Evolutionary conservation across 2,113 vertebrate species (phyloP).

Genomic region (Bungarus multicinctus): DNA sequence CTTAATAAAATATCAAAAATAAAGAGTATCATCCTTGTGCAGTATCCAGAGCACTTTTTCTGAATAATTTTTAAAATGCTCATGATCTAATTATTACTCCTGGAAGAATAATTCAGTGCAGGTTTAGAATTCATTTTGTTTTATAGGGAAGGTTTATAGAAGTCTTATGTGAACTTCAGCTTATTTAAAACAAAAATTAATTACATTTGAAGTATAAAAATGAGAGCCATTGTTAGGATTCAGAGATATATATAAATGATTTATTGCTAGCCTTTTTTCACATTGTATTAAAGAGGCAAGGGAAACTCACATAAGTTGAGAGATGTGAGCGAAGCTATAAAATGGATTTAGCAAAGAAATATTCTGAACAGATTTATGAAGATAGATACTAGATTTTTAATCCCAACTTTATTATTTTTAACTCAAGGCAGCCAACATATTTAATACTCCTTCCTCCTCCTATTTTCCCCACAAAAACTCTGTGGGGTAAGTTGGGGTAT

Average conservation of each 20-base stretch:
- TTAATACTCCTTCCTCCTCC: too few species aligned
- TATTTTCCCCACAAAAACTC: too few species aligned
- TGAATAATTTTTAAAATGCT: background rate
- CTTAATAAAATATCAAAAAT: background rate
- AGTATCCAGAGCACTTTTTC: background rate
- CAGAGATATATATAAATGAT: background rate
- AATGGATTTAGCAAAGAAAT: background rate
- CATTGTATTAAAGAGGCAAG: background rate
- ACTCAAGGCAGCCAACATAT: background rate
- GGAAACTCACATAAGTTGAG: background rate
- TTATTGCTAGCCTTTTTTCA: background rate
- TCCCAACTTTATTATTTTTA: background rate
- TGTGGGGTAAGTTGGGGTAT: too few species aligned
- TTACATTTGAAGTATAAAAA: background rate
- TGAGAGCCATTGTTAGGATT: background rate
- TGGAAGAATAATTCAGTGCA: background rate
- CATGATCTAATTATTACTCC: background rate
- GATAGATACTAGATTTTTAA: background rate
- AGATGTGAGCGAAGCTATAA: background rate
- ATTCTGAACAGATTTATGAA: background rate
- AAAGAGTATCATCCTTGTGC: background rate
- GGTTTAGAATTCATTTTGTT: conserved; percentile 15
- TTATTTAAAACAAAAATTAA: background rate
- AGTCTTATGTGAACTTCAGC: background rate
- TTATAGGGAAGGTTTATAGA: background rate